These are phyloP conservation scores for Uloborus diversus DNA, from an alignment of 1,140 invertebrate species.

Conservation along the genomic window DNA sequence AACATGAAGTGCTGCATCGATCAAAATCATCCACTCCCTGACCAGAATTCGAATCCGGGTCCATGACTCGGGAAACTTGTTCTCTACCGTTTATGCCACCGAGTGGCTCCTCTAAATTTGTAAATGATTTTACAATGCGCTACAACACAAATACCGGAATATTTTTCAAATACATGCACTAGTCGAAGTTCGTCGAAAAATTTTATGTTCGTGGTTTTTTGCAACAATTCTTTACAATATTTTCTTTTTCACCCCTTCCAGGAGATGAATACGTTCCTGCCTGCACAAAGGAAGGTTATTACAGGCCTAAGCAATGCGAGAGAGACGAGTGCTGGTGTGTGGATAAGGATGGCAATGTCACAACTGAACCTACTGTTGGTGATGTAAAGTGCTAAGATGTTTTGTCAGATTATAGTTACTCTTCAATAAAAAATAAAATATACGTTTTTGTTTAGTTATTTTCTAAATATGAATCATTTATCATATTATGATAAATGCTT, in stretches of 20 bases:
- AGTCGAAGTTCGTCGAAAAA: no score
- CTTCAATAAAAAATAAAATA: neutral
- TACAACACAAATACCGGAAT: no score
- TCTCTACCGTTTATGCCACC: no score
- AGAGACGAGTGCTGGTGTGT: conserved; percentile 46
- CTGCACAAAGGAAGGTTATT: conserved; percentile 30
- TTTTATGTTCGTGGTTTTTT: no score
- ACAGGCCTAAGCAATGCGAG: conserved; percentile 22
- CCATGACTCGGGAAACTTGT: no score
- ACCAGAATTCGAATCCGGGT: no score
- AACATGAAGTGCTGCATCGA: no score
- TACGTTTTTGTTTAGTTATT: neutral
- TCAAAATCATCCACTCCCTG: no score
- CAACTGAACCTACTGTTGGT: conserved; percentile 10
- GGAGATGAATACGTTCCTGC: conserved; percentile 30
- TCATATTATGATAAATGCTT: neutral
- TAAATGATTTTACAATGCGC: no score
- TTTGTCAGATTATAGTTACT: neutral
- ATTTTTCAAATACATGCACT: no score
- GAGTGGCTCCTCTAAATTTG: no score
- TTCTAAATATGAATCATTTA: neutral
- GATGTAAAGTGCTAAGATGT: conserved; percentile 1
- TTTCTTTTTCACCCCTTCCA: neutral
- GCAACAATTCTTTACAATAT: no score
- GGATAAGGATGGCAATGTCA: conserved; percentile 17